phyloP scores from a whole-genome alignment of 1,140 invertebrate genomes.

The Pteromalus puparum region DNA sequence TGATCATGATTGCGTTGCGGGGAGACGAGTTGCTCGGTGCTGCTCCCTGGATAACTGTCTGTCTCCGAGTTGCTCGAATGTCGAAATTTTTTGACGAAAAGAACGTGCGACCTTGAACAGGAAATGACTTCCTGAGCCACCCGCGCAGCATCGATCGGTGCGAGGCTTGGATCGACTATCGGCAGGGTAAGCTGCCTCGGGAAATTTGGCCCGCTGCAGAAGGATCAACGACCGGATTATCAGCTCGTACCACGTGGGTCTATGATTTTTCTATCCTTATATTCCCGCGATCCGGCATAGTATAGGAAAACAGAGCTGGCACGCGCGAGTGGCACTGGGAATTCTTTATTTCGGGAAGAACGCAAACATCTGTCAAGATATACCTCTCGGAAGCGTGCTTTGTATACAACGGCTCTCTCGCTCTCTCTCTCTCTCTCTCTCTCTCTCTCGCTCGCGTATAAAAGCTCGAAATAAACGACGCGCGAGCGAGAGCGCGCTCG shows the following conservation, averaged over 20 bases:
- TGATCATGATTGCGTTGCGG: not conserved
- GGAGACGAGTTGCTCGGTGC: not conserved
- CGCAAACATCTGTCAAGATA: conserved; percentile 58
- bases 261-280: conserved; percentile 24
- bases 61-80: too few species aligned
- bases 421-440: conserved; percentile 3
- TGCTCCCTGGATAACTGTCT: not conserved
- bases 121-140: too few species aligned
- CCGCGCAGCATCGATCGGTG: too few species aligned
- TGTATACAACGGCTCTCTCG: conserved; percentile 50
- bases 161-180: too few species aligned
- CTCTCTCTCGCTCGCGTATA: conserved; percentile 16
- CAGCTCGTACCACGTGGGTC: not conserved
- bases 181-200: too few species aligned
- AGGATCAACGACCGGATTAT: conserved; percentile 59
- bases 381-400: conserved; percentile 50
- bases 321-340: conserved; percentile 21
- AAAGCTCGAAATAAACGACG: conserved; percentile 54
- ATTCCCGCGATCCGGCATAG: conserved; percentile 6
- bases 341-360: conserved; percentile 60
- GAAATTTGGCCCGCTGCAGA: conserved; percentile 41
- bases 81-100: too few species aligned
- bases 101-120: not conserved
- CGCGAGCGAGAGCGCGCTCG: conserved; percentile 53
- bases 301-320: too few species aligned